Percentiles rank a stretch among this genome's conserved stretches.
Evolutionary conservation across 2,888 invertebrate genomes (phyloP).

Genomic region (Anaspis maculata): DNA sequence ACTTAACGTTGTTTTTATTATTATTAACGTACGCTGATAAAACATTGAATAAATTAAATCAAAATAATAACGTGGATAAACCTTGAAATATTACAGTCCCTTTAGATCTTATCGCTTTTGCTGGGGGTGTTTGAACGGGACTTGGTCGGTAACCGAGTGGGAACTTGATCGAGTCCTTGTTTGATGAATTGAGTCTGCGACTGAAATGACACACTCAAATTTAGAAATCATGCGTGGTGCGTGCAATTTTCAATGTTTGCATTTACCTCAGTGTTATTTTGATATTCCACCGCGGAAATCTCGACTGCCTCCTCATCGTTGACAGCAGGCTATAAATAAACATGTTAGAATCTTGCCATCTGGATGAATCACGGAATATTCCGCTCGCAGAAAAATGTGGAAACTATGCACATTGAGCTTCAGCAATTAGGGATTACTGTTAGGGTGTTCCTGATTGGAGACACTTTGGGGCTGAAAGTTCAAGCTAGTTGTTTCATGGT

Average conservation of each 20-base stretch:
- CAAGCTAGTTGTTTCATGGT: too few relatives aligned
- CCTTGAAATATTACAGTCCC: conserved; percentile 13
- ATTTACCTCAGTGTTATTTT: conserved; percentile 29
- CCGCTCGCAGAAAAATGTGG: neutral
- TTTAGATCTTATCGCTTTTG: conserved; percentile 24
- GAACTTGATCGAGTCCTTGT: conserved; percentile 55
- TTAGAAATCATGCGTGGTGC: too few relatives aligned
- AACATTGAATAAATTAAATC: conserved; percentile 6
- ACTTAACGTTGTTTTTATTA: too few relatives aligned
- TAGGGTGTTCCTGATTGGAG: too few relatives aligned
- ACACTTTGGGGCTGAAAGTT: too few relatives aligned
- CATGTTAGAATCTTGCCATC: neutral
- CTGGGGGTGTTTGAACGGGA: conserved; percentile 35
- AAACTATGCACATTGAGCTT: too few relatives aligned
- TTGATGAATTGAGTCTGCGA: conserved; percentile 51
- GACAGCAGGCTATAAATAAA: conserved; percentile 21
- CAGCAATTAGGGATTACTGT: too few relatives aligned
- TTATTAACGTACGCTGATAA: too few relatives aligned
- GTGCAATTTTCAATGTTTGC: too few relatives aligned
- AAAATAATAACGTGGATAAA: conserved; percentile 4
- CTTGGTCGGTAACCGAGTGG: conserved; percentile 48
- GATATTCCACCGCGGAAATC: conserved; percentile 25
- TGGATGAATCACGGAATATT: too few relatives aligned
- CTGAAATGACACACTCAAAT: conserved; percentile 40
- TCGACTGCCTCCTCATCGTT: conserved; percentile 20